Base-by-base conservation (phyloP, 2,888 invertebrate species). In the Drosophila yooni region DNA sequence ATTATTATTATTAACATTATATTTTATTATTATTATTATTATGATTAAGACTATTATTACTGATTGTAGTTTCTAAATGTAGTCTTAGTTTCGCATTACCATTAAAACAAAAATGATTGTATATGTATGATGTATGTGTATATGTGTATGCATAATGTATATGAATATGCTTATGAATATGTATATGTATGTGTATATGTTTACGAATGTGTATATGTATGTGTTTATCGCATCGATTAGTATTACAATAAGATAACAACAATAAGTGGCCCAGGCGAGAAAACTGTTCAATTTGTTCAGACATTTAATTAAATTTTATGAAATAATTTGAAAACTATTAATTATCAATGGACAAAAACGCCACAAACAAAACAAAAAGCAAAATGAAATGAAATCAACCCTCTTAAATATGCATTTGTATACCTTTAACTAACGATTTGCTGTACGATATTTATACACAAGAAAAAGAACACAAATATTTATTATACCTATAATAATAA, bases 331-430 rank as follows among this genome's bases (percentile, higher is more conserved):
- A 7, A 15, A 8, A 43, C 11, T n/a, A 57, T 38, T 34, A 27
- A 51, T 27, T 48, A 61, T 27, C 36, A 33, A 56, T 46, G 53
- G 38, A 61, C 31, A 40, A 61, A 21, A 53, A 21, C 21, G n/a
- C 38, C 21, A 60, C 43, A 50, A 51, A 50, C 7, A 43, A 43
- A 51, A 31, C 21, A 61, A 57, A 18, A 59, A 27, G 21, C 27
- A 63, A 70, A 27, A 31, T 27, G 61, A 70, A 64, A 43, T 11
- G 2, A 43, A 43, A 25, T 51, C 60, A 56, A 38, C 43, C 63
- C 64, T 52, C 57, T 59, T 52, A 69, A 75, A 66, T 62, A 64
- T 75, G 83, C 81, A 81, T 83, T 81, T 80, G 70, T 62, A 64
- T 63, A 67, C 57, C 53, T 69, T 50, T 74, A 83, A 57, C 65